Evolutionary conservation across 2,888 invertebrate species (phyloP).

Genomic region (Criorhina ranunculi): DNA sequence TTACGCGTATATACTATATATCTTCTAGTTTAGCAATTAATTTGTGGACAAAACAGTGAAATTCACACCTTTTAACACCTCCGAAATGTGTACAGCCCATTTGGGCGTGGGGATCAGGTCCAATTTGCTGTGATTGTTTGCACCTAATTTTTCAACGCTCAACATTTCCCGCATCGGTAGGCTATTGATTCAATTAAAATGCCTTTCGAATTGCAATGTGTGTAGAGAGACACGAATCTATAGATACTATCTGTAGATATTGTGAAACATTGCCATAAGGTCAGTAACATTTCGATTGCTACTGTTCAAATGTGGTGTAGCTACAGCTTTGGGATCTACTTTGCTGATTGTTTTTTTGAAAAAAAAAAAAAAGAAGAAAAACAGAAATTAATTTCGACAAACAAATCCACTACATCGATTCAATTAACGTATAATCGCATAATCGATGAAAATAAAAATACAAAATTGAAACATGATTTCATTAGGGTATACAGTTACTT

Average conservation of each 20-base stretch:
- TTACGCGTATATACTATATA: constrained; percentile 7
- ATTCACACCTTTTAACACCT: constrained; percentile 66
- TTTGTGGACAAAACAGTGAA: constrained; percentile 37
- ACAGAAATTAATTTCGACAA: constrained; percentile 39
- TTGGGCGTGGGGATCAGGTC: constrained; percentile 49
- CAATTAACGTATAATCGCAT: constrained; percentile 29
- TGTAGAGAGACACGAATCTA: background rate
- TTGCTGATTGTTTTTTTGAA: constrained; percentile 13
- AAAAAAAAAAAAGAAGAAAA: background rate
- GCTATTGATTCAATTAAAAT: constrained; percentile 70
- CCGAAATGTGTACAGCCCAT: constrained; percentile 9
- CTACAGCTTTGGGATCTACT: constrained; percentile 1
- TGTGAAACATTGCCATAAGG: constrained; percentile 56
- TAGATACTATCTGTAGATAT: constrained; percentile 24
- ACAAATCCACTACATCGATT: constrained; percentile 24
- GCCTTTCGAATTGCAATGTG: constrained; percentile 66
- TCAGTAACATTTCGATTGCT: constrained; percentile 21
- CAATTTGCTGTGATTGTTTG: constrained; percentile 64
- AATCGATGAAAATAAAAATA: constrained; percentile 14
- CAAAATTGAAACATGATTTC: constrained; percentile 32
- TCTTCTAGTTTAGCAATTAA: constrained; percentile 23
- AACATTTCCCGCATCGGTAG: constrained; percentile 36
- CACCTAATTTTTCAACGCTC: constrained; percentile 60
- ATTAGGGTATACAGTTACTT: constrained; percentile 4
- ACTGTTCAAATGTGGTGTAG: background rate